Evolutionary conservation across 2,113 vertebrate species (phyloP).

Genomic region (Scortum barcoo): DNA sequence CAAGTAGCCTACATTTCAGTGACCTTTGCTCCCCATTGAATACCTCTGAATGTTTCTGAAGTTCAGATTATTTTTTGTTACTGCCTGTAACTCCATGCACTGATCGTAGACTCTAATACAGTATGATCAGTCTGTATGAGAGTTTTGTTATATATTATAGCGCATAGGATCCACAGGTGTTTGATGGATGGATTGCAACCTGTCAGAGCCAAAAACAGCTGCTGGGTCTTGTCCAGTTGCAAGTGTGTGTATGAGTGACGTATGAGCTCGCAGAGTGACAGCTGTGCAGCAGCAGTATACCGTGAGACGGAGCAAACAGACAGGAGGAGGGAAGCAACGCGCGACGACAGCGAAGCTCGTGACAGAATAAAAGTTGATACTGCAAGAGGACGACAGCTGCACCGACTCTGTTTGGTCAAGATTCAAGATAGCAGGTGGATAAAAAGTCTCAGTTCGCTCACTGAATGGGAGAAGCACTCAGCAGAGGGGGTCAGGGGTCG

Average conservation of each 20-base stretch:
- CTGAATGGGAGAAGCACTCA: neutral
- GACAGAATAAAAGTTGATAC: conserved; percentile 24
- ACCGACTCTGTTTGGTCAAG: conserved; percentile 6
- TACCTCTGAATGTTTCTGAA: neutral
- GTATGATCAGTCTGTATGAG: neutral
- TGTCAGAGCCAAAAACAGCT: conserved; percentile 7
- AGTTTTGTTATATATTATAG: neutral
- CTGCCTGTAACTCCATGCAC: neutral
- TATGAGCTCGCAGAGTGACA: neutral
- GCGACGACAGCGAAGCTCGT: conserved; percentile 18
- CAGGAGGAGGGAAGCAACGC: neutral
- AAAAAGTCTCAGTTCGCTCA: conserved; percentile 13
- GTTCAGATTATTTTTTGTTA: neutral
- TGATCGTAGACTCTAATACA: neutral
- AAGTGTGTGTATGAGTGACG: neutral
- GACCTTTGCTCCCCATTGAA: conserved; percentile 9
- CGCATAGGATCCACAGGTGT: neutral
- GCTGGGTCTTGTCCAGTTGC: neutral
- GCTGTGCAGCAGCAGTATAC: neutral
- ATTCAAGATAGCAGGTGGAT: conserved; percentile 32
- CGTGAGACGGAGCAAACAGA: neutral
- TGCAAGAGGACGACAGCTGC: conserved; percentile 31
- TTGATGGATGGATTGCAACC: conserved; percentile 5
- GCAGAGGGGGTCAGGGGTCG: neutral
- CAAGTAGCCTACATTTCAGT: conserved; percentile 1